A percentile compares a stretch with the other conserved stretches of the same genome.
Conservation (phyloP, 2,797 vertebrate genomes). For the Crossoptilon crossoptilon region DNA sequence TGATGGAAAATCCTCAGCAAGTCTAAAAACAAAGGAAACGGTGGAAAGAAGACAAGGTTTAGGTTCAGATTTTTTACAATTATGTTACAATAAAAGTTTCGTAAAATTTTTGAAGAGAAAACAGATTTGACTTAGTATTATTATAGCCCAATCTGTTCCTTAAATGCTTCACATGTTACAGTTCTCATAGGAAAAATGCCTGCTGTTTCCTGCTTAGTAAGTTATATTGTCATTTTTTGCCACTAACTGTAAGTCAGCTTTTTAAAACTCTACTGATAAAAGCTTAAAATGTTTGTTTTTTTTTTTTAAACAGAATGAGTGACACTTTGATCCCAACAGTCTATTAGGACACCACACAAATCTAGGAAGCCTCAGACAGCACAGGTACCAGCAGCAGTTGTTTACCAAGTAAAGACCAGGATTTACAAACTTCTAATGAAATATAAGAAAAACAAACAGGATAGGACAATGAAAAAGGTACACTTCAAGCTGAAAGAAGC, state of each 20-base stretch:
- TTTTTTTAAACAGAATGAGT: background rate
- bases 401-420: constrained; percentile 3
- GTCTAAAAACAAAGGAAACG: constrained; percentile 37
- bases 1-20: constrained; percentile 38
- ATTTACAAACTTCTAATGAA: background rate
- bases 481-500: background rate
- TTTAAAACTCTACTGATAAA: constrained; percentile 28
- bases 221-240: background rate
- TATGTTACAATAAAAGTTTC: constrained; percentile 24
- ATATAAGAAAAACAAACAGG: background rate
- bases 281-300: background rate
- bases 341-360: background rate
- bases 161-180: background rate
- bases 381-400: background rate
- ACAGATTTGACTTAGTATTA: constrained; percentile 6
- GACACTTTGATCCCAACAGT: background rate
- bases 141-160: background rate
- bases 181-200: constrained; percentile 3
- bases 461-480: background rate
- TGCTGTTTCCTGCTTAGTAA: background rate
- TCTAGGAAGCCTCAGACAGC: background rate
- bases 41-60: constrained; percentile 22
- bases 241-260: background rate
- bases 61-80: constrained; percentile 48
- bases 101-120: constrained; percentile 22